These are phyloP conservation scores for Acyrthosiphon pisum DNA, from an alignment of 1,140 invertebrate species.

Conservation along the genomic window DNA sequence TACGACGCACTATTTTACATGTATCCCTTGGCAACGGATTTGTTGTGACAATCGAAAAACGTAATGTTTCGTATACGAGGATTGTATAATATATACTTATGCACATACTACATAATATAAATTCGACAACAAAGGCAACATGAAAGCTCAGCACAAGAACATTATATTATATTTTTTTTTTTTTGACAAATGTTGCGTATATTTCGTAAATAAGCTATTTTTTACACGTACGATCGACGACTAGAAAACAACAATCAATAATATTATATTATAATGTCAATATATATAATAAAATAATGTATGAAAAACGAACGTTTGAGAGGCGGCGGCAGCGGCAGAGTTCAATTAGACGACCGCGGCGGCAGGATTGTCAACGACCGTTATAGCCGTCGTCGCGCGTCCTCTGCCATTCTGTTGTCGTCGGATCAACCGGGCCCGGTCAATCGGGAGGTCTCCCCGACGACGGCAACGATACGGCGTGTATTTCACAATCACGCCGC, in stretches of 20 bases:
- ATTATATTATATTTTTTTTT: not conserved
- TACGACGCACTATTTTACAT: not conserved
- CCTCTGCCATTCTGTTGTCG: slow-evolving; percentile 45
- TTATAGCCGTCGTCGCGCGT: slow-evolving; percentile 36
- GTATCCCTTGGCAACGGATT: slow-evolving; percentile 12
- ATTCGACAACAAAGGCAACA: not conserved
- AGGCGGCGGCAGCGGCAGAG: slow-evolving; percentile 44
- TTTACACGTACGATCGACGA: not conserved
- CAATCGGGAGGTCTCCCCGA: slow-evolving; percentile 19
- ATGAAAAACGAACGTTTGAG: not conserved
- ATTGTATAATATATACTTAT: not conserved
- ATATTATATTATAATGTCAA: not conserved
- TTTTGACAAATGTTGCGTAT: not conserved
- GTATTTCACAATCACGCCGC: slow-evolving; percentile 34
- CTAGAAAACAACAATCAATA: not conserved
- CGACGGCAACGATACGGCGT: not conserved
- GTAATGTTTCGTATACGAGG: not conserved
- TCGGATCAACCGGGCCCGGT: slow-evolving; percentile 41
- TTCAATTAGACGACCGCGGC: slow-evolving; percentile 47
- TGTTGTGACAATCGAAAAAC: slow-evolving; percentile 41
- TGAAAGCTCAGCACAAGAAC: not conserved
- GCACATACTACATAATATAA: not conserved
- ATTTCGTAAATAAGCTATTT: not conserved
- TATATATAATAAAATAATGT: slow-evolving; percentile 10
- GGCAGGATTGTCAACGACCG: slow-evolving; percentile 32